Evolutionary conservation across 2,113 vertebrate species (phyloP).

Genomic region (Salvelinus namaycush): DNA sequence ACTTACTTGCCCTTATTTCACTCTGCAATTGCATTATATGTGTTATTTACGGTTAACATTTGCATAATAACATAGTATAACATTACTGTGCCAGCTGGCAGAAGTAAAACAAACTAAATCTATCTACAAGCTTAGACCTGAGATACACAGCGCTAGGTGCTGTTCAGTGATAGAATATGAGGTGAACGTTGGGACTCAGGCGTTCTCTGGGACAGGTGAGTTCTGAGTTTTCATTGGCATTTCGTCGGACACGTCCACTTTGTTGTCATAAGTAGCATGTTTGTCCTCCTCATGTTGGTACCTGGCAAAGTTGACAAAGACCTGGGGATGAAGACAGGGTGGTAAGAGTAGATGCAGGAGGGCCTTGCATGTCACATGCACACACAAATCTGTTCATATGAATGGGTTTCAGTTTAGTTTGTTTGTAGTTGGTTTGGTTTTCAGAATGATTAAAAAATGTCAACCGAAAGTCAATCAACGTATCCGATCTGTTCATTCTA

Average conservation of each 20-base stretch:
- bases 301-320: slow-evolving; percentile 74
- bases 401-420: too few relatives aligned
- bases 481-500: too few relatives aligned
- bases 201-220: neutral
- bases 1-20: neutral
- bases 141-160: slow-evolving; percentile 4
- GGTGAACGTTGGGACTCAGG: neutral
- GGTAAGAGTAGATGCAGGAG: too few relatives aligned
- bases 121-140: neutral
- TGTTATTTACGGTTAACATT: too few relatives aligned
- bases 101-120: neutral
- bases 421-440: too few relatives aligned
- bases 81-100: neutral
- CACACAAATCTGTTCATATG: too few relatives aligned
- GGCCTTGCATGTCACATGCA: too few relatives aligned
- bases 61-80: too few relatives aligned
- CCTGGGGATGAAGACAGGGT: slow-evolving; percentile 46
- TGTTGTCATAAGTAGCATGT: slow-evolving; percentile 31
- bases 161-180: too few relatives aligned
- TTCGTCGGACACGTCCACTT: slow-evolving; percentile 63
- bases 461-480: too few relatives aligned
- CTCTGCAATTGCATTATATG: neutral
- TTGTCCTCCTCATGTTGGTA: slow-evolving; percentile 54
- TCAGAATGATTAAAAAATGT: too few relatives aligned
- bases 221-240: slow-evolving; percentile 19